These are phyloP conservation scores for Andinoacara biseriatus DNA, from an alignment of 2,113 vertebrate genomes.

Conservation along the genomic window DNA sequence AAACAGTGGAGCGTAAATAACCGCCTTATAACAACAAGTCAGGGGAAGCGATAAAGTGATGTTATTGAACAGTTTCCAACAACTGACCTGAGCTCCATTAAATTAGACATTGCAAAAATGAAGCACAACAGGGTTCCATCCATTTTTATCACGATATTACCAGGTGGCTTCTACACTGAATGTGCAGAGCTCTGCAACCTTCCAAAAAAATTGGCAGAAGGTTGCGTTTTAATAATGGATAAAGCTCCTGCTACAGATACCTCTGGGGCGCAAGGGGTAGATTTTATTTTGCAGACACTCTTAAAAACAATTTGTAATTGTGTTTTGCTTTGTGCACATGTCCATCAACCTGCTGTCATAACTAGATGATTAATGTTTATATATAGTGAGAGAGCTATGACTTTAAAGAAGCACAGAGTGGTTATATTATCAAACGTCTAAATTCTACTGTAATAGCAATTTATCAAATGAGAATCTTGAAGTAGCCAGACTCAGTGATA, in stretches of 20 bases:
- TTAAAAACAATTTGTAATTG: background rate
- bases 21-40: background rate
- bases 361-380: background rate
- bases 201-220: background rate
- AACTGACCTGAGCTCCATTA: background rate
- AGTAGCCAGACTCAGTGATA: no score
- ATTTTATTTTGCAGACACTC: background rate
- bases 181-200: background rate
- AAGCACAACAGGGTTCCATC: background rate
- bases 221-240: constrained; percentile 9
- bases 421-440: no score
- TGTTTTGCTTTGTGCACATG: background rate
- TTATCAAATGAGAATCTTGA: no score
- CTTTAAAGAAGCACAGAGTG: no score
- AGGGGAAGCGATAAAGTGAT: background rate
- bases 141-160: background rate
- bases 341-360: background rate
- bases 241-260: background rate
- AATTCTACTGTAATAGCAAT: no score
- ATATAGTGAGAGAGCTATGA: background rate
- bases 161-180: background rate
- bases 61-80: background rate
- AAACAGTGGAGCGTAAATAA: background rate
- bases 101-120: background rate
- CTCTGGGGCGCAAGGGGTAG: background rate